Evolutionary conservation across 2,797 vertebrate species (phyloP).

Genomic region (Jordanella pulchra): DNA sequence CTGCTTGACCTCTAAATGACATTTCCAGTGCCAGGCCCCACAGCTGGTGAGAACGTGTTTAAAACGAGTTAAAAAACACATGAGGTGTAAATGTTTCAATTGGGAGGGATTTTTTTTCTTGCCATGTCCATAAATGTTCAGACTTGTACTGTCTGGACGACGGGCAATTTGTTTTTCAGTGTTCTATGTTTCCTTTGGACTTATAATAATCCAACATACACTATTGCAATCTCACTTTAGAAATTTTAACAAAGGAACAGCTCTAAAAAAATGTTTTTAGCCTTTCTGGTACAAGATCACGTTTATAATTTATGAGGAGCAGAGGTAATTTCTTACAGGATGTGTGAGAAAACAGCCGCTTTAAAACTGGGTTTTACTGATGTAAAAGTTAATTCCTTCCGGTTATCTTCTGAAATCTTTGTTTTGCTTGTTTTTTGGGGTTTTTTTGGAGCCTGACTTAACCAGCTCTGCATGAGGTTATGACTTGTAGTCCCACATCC

Average conservation of each 20-base stretch:
- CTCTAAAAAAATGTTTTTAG: background rate
- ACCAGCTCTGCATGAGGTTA: too few relatives aligned
- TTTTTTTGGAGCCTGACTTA: background rate
- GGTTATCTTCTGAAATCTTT: background rate
- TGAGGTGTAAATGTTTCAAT: background rate
- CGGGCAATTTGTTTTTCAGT: background rate
- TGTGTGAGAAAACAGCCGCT: background rate
- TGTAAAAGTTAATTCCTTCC: background rate
- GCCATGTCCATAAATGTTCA: background rate
- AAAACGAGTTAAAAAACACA: background rate
- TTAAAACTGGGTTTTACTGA: background rate
- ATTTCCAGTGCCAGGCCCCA: constrained; percentile 3
- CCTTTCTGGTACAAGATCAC: background rate
- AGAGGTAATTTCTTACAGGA: background rate
- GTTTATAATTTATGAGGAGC: background rate
- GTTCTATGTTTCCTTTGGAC: background rate
- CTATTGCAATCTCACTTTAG: background rate
- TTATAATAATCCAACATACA: background rate
- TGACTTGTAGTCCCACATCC: too few relatives aligned
- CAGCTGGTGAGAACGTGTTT: background rate
- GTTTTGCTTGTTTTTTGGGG: background rate
- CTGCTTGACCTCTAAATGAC: background rate
- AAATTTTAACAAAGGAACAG: background rate
- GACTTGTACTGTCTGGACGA: background rate
- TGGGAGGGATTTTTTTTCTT: background rate